phyloP scores from a whole-genome alignment of 1,140 invertebrate genomes.

The Anastatus disparis region DNA sequence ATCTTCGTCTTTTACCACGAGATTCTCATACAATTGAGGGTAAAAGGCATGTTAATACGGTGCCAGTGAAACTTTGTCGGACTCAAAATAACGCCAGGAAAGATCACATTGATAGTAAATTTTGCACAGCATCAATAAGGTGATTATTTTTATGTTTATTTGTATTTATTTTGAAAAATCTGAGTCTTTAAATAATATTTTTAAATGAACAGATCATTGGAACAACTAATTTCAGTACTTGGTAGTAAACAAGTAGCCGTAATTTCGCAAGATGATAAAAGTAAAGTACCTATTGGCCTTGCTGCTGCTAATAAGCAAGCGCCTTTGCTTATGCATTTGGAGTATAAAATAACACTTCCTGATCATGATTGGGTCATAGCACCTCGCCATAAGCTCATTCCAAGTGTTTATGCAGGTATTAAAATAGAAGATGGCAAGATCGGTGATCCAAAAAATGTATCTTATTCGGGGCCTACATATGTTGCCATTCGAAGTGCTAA shows the following conservation, averaged over 20 bases:
- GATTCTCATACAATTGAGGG: conserved; percentile 15
- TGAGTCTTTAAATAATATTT: neutral
- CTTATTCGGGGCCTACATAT: no score
- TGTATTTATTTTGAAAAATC: neutral
- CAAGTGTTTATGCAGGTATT: conserved; percentile 55
- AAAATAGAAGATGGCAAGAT: no score
- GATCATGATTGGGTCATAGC: conserved; percentile 58
- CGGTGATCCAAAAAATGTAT: no score
- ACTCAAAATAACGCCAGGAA: neutral
- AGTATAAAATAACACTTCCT: no score
- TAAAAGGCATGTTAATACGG: no score
- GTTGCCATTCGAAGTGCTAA: no score
- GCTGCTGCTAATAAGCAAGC: neutral
- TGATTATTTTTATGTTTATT: conserved; percentile 3
- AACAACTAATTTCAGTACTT: conserved; percentile 46
- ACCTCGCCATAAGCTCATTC: conserved; percentile 53
- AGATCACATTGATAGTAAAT: neutral
- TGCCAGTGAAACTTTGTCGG: no score
- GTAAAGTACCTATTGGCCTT: neutral
- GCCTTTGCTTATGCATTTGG: conserved; percentile 54
- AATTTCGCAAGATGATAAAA: neutral
- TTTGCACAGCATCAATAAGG: no score
- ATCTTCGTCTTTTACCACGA: conserved; percentile 27
- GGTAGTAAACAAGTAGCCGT: conserved; percentile 36
- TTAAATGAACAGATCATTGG: conserved; percentile 1